Percentiles rank a stretch among this genome's conserved stretches.
phyloP scores from a whole-genome alignment of 2,888 invertebrate genomes.

The Drosophila merina region DNA sequence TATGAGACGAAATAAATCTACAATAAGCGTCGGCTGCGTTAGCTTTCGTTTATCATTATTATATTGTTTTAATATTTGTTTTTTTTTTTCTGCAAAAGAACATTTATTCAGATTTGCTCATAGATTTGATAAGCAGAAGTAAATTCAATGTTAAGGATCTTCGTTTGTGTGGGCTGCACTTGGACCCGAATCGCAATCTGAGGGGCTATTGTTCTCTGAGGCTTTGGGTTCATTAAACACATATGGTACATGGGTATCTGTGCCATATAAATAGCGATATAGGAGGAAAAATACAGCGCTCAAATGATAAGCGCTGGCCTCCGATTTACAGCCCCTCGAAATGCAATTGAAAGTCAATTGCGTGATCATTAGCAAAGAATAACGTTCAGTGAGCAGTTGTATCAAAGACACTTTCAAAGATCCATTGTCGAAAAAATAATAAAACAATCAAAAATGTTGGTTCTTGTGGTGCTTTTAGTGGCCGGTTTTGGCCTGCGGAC shows the following conservation, averaged over 20 bases:
- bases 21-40: too few species aligned
- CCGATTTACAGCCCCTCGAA: constrained; percentile 37
- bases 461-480: constrained; percentile 23
- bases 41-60: too few species aligned
- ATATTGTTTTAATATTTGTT: background rate
- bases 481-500: constrained; percentile 14
- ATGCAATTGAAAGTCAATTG: constrained; percentile 51
- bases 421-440: background rate
- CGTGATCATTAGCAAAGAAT: constrained; percentile 59
- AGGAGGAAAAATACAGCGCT: constrained; percentile 21
- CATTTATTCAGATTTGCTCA: background rate
- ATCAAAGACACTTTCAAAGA: background rate
- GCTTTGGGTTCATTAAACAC: constrained; percentile 84
- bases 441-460: constrained; percentile 49
- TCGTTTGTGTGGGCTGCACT: constrained; percentile 37
- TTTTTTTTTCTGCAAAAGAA: background rate
- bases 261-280: constrained; percentile 28
- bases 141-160: constrained; percentile 70
- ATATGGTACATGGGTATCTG: constrained; percentile 81
- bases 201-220: constrained; percentile 36
- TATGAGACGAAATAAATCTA: too few species aligned
- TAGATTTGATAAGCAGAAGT: constrained; percentile 48
- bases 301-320: constrained; percentile 42
- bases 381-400: constrained; percentile 50
- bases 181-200: constrained; percentile 65